These are phyloP conservation scores for Papilio glaucus DNA, from an alignment of 1,140 invertebrate genomes.

Conservation along the genomic window DNA sequence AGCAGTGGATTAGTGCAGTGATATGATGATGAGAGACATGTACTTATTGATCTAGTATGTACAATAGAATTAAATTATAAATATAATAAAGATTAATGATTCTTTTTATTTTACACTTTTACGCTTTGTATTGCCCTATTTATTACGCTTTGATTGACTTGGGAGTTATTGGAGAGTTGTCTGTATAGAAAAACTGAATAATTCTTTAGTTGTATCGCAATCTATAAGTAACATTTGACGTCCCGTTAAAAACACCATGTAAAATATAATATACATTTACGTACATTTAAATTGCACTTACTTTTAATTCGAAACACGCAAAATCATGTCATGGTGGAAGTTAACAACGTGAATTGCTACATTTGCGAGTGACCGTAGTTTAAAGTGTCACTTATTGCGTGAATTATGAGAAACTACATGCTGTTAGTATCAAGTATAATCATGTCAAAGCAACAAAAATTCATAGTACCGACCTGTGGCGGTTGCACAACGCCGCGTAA, in stretches of 20 bases:
- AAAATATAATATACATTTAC: not conserved
- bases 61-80: too few species aligned
- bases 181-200: too few species aligned
- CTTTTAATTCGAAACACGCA: constrained; percentile 5
- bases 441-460: constrained; percentile 35
- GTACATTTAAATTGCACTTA: not conserved
- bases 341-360: constrained; percentile 29
- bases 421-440: constrained; percentile 36
- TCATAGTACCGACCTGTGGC: constrained; percentile 2
- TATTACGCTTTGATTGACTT: too few species aligned
- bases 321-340: constrained; percentile 25
- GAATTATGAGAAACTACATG: constrained; percentile 35
- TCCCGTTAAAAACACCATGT: too few species aligned
- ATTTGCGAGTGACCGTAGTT: constrained; percentile 34
- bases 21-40: too few species aligned
- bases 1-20: too few species aligned
- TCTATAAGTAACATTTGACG: not conserved
- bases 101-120: too few species aligned
- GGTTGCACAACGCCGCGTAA: constrained; percentile 18
- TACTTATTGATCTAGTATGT: too few species aligned
- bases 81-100: too few species aligned
- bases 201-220: not conserved
- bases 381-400: constrained; percentile 34
- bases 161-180: too few species aligned
- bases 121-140: too few species aligned